Evolutionary conservation across 2,888 invertebrate genomes (phyloP).

Genomic region (Agonum fuliginosum): DNA sequence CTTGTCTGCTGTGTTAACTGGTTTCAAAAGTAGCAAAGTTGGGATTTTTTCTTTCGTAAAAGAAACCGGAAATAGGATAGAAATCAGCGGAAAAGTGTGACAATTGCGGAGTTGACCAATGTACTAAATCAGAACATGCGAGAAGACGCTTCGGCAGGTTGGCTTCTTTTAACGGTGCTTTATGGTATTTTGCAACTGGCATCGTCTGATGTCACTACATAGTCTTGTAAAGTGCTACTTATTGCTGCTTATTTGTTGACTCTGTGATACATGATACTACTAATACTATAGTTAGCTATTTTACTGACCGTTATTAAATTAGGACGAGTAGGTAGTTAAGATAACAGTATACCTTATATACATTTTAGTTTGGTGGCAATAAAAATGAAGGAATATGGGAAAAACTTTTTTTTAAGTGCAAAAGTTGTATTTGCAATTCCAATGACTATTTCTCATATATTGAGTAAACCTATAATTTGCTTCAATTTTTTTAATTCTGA

Average conservation of each 20-base stretch:
- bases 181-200: neutral
- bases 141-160: neutral
- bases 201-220: too few species aligned
- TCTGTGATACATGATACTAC: too few species aligned
- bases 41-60: constrained; percentile 19
- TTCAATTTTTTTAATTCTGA: too few species aligned
- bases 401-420: too few species aligned
- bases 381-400: too few species aligned
- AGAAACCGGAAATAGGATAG: constrained; percentile 52
- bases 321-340: too few species aligned
- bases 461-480: too few species aligned
- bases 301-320: too few species aligned
- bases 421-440: too few species aligned
- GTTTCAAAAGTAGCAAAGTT: constrained; percentile 20
- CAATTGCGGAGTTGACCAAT: constrained; percentile 38
- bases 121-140: neutral
- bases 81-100: constrained; percentile 57
- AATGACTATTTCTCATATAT: too few species aligned
- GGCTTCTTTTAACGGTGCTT: neutral
- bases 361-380: neutral
- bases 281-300: too few species aligned
- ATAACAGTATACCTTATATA: neutral
- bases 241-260: neutral
- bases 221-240: neutral
- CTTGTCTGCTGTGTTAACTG: neutral